Evolutionary conservation across 2,797 vertebrate species (phyloP).

Genomic region (Lycodopsis pacificus): DNA sequence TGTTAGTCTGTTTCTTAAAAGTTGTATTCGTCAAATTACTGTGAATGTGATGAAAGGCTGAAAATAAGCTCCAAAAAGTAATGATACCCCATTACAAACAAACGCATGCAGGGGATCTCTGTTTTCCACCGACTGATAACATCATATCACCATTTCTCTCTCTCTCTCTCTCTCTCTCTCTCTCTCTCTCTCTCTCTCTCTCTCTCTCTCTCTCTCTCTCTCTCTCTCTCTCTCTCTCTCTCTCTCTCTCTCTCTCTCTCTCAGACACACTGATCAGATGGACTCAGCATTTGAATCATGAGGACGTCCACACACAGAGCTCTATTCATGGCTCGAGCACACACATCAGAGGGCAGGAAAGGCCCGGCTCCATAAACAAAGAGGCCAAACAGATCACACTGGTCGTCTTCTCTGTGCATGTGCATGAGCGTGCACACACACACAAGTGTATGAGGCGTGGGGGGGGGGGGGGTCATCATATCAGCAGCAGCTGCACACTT

Average conservation of each 20-base stretch:
- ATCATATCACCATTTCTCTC: constrained; percentile 32
- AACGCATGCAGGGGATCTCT: not conserved
- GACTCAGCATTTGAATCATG: constrained; percentile 71
- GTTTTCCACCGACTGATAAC: not conserved
- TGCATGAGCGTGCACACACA: constrained; percentile 8
- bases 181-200: fast-evolving
- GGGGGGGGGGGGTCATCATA: constrained; percentile 7
- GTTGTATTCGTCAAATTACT: not conserved
- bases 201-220: not conserved
- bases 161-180: not conserved
- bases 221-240: not conserved
- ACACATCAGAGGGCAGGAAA: constrained; percentile 77
- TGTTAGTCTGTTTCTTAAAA: not conserved
- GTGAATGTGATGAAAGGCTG: not conserved
- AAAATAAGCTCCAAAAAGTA: not conserved
- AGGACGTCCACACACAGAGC: constrained; percentile 74
- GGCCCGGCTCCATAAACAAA: constrained; percentile 77
- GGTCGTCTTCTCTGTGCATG: constrained; percentile 55
- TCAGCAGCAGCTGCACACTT: constrained; percentile 40
- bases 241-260: not conserved
- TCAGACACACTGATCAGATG: constrained; percentile 41
- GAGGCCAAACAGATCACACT: constrained; percentile 79
- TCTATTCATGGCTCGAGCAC: constrained; percentile 80
- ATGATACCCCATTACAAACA: not conserved
- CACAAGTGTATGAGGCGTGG: not conserved